A percentile compares a stretch with the other conserved stretches of the same genome.
phyloP scores from a whole-genome alignment of 2,888 invertebrate genomes.

The Ecdyonurus torrentis region DNA sequence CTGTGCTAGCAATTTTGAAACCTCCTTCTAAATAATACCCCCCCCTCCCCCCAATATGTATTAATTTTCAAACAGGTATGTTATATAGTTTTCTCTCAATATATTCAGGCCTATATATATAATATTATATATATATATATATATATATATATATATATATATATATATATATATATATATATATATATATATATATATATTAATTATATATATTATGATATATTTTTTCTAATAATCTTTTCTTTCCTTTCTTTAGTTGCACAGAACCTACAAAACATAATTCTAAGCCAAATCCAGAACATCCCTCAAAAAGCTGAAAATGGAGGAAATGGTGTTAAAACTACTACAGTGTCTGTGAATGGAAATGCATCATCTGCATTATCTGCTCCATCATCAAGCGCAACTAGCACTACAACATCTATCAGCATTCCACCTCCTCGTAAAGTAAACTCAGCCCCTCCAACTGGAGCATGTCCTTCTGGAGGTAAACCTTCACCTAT shows the following conservation, averaged over 20 bases:
- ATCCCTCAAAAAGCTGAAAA: too few species aligned
- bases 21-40: too few species aligned
- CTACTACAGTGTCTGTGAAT: neutral
- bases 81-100: too few species aligned
- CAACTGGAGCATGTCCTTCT: too few species aligned
- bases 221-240: too few species aligned
- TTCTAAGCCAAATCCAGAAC: conserved; percentile 25
- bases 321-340: neutral
- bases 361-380: neutral
- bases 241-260: conserved; percentile 23
- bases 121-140: too few species aligned
- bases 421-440: neutral
- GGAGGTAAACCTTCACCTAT: neutral
- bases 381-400: conserved; percentile 4
- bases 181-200: neutral
- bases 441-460: neutral
- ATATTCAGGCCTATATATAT: too few species aligned
- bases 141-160: too few species aligned
- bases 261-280: conserved; percentile 27
- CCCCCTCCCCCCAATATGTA: too few species aligned
- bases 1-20: too few species aligned
- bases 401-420: conserved; percentile 1
- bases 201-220: neutral
- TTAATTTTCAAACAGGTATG: too few species aligned
- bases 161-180: too few species aligned